These are phyloP conservation scores for Acholoe squamosa DNA, from an alignment of 2,888 invertebrate genomes.

Conservation along the genomic window DNA sequence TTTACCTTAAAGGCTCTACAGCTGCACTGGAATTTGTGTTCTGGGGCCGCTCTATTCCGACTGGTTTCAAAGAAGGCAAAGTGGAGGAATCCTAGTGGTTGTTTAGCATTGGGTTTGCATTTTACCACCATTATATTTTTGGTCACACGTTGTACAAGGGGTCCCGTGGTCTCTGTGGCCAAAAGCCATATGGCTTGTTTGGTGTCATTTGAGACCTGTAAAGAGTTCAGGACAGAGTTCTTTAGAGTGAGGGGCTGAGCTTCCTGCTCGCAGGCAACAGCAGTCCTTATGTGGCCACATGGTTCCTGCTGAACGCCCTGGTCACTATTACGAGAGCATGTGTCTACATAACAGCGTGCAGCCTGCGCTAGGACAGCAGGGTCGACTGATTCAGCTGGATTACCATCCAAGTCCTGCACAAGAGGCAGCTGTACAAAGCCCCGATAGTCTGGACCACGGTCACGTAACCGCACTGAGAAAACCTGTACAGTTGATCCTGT, in stretches of 20 bases:
- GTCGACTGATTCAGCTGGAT: conserved; percentile 79
- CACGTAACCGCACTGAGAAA: conserved; percentile 89
- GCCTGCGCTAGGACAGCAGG: conserved; percentile 78
- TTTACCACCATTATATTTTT: conserved; percentile 89
- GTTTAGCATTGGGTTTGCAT: conserved; percentile 87
- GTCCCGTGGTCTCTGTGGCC: conserved; percentile 86
- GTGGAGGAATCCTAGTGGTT: conserved; percentile 89
- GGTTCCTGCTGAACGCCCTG: conserved; percentile 71
- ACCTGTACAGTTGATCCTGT: conserved; percentile 86
- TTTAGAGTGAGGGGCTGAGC: conserved; percentile 87
- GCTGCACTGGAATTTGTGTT: conserved; percentile 86
- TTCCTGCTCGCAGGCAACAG: conserved; percentile 86
- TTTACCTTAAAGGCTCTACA: conserved; percentile 85
- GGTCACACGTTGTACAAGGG: conserved; percentile 88
- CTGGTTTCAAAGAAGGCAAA: conserved; percentile 85
- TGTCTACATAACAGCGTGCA: conserved; percentile 83
- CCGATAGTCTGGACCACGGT: conserved; percentile 88
- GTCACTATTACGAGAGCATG: conserved; percentile 74
- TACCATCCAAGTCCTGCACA: conserved; percentile 81
- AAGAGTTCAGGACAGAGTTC: conserved; percentile 86
- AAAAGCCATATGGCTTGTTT: conserved; percentile 87
- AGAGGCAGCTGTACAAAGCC: conserved; percentile 88
- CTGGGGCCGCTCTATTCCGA: conserved; percentile 79
- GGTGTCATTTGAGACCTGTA: conserved; percentile 86
- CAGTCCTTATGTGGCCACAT: conserved; percentile 88